These are phyloP conservation scores for Tauraco hartlaubi DNA, from an alignment of 2,797 vertebrate genomes.

Conservation along the genomic window DNA sequence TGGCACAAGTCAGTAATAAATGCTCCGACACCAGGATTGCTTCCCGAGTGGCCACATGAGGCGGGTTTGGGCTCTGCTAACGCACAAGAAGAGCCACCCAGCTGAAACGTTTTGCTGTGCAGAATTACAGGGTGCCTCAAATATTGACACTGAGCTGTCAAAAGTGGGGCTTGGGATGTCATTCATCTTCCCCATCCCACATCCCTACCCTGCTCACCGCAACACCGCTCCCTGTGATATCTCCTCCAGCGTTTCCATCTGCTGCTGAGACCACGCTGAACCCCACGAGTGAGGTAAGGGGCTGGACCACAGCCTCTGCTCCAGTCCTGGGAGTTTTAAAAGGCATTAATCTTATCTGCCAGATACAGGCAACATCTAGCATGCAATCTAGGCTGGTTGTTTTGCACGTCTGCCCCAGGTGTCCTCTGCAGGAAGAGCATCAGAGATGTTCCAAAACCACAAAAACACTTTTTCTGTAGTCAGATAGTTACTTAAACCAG, in stretches of 20 bases:
- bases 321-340: not conserved
- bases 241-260: not conserved
- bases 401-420: not conserved
- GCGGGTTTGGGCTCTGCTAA: not conserved
- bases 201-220: not conserved
- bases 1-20: not conserved
- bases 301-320: not conserved
- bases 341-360: not conserved
- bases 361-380: not conserved
- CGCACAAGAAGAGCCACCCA: not conserved
- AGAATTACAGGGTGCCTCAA: not conserved
- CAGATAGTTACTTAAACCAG: not conserved
- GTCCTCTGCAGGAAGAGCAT: not conserved
- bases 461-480: not conserved
- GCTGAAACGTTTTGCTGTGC: not conserved
- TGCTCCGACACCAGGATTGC: not conserved
- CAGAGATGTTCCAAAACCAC: not conserved
- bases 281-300: no score
- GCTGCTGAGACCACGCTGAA: not conserved
- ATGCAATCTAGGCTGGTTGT: no score
- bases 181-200: not conserved
- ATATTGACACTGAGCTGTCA: not conserved
- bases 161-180: not conserved
- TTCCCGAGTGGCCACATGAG: fast-evolving
- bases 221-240: fast-evolving